phyloP scores from a whole-genome alignment of 1,140 invertebrate species.

The Drosophila seguyi region DNA sequence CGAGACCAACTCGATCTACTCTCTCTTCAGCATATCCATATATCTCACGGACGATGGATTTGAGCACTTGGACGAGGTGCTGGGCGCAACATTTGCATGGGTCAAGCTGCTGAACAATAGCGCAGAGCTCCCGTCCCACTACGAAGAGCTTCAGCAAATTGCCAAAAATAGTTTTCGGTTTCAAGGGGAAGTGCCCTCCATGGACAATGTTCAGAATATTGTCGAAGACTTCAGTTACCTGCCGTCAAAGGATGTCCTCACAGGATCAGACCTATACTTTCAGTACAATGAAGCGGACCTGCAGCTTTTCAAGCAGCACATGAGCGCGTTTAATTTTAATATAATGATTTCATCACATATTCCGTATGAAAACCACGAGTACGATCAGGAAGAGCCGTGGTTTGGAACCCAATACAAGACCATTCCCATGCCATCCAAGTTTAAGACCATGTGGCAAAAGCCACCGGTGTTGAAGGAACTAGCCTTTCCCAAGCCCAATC shows the following conservation, averaged over 20 bases:
- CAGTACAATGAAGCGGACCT: slow-evolving; percentile 92
- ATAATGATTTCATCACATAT: slow-evolving; percentile 90
- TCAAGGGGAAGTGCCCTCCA: slow-evolving; percentile 88
- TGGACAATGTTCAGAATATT: slow-evolving; percentile 91
- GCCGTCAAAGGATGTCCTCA: slow-evolving; percentile 91
- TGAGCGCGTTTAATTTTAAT: slow-evolving; percentile 90
- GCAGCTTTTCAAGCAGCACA: slow-evolving; percentile 87
- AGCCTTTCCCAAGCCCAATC: slow-evolving; percentile 43
- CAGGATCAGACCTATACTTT: slow-evolving; percentile 90
- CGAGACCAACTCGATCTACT: slow-evolving; percentile 90
- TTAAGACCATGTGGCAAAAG: slow-evolving; percentile 87
- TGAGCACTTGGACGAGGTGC: slow-evolving; percentile 89
- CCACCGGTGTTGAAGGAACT: slow-evolving; percentile 85
- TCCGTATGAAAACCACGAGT: slow-evolving; percentile 86
- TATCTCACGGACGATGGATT: slow-evolving; percentile 92
- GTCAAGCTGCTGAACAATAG: slow-evolving; percentile 89
- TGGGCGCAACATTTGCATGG: slow-evolving; percentile 90
- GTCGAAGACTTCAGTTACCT: slow-evolving; percentile 92
- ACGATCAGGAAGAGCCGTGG: slow-evolving; percentile 89
- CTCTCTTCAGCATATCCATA: slow-evolving; percentile 91
- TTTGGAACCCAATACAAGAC: slow-evolving; percentile 72
- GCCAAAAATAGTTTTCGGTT: slow-evolving; percentile 90
- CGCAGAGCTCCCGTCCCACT: slow-evolving; percentile 86
- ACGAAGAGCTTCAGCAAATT: slow-evolving; percentile 87
- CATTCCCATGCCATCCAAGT: slow-evolving; percentile 87